Evolutionary conservation across 1,140 invertebrate genomes (phyloP).

Genomic region (Elymnias hypermnestra): DNA sequence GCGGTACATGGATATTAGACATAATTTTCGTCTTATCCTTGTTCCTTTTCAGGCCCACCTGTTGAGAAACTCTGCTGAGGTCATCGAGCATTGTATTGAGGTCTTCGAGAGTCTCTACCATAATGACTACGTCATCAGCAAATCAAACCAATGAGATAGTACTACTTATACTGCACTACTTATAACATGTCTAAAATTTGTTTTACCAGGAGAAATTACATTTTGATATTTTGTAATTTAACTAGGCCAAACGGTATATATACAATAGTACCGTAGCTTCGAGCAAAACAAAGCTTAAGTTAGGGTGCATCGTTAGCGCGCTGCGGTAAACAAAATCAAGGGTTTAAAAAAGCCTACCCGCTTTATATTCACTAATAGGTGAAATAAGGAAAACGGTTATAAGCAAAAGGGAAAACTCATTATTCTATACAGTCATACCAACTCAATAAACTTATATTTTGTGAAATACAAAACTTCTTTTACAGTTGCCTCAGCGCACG

Average conservation of each 20-base stretch:
- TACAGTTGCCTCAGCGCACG: too few species aligned
- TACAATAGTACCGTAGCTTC: not conserved
- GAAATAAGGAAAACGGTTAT: slow-evolving; percentile 3
- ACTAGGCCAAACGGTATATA: not conserved
- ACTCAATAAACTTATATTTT: too few species aligned
- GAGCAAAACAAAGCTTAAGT: slow-evolving; percentile 7
- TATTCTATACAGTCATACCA: too few species aligned
- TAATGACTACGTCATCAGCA: too few species aligned
- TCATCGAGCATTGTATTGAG: too few species aligned
- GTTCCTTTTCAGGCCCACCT: too few species aligned
- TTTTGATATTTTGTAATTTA: not conserved
- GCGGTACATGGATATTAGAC: too few species aligned
- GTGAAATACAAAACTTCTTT: slow-evolving; percentile 9
- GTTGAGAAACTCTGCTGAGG: too few species aligned
- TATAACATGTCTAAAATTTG: not conserved
- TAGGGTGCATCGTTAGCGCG: slow-evolving; percentile 8
- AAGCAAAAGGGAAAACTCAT: slow-evolving; percentile 3
- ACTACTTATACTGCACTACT: too few species aligned
- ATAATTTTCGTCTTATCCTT: too few species aligned
- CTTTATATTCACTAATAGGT: slow-evolving; percentile 1
- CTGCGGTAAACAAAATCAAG: slow-evolving; percentile 11
- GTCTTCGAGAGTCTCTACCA: too few species aligned
- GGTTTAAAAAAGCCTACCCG: not conserved
- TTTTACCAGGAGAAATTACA: not conserved
- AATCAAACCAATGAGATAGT: too few species aligned